phyloP scores from a whole-genome alignment of 1,140 invertebrate species.

The Anastatus disparis region DNA sequence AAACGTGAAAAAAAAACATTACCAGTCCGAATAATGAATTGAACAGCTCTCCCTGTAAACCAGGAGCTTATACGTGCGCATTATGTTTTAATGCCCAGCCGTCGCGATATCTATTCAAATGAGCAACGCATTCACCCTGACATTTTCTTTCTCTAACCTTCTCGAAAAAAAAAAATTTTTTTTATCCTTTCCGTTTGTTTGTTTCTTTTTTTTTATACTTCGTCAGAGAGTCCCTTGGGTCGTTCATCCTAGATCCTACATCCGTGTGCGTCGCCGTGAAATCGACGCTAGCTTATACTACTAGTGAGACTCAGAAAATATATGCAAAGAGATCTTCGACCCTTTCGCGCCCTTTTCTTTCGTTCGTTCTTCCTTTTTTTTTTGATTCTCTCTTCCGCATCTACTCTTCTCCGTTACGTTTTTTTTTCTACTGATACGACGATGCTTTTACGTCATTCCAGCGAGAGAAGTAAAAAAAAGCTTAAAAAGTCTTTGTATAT shows the following conservation, averaged over 20 bases:
- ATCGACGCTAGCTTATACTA: conserved; percentile 24
- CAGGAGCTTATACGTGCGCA: background rate
- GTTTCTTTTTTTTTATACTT: conserved; percentile 45
- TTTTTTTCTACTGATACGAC: too few species aligned
- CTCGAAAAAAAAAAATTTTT: conserved; percentile 46
- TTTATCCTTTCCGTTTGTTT: conserved; percentile 61
- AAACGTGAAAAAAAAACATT: background rate
- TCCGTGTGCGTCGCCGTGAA: background rate
- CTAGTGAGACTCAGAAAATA: conserved; percentile 28
- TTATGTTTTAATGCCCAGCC: conserved; percentile 1
- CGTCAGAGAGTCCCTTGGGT: background rate
- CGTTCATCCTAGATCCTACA: background rate
- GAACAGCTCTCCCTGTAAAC: background rate
- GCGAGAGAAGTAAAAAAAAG: too few species aligned
- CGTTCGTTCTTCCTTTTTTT: conserved; percentile 38
- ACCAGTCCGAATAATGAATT: conserved; percentile 18
- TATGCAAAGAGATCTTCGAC: conserved; percentile 57
- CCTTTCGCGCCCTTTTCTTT: conserved; percentile 53
- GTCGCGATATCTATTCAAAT: conserved; percentile 52
- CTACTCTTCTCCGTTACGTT: conserved; percentile 21
- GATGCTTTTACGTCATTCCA: background rate
- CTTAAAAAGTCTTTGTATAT: background rate
- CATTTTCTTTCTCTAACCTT: conserved; percentile 41
- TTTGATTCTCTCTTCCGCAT: conserved; percentile 35
- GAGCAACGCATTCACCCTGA: conserved; percentile 49